Conservation (phyloP, 2,797 vertebrate genomes). For the Syndactyla subalaris region DNA sequence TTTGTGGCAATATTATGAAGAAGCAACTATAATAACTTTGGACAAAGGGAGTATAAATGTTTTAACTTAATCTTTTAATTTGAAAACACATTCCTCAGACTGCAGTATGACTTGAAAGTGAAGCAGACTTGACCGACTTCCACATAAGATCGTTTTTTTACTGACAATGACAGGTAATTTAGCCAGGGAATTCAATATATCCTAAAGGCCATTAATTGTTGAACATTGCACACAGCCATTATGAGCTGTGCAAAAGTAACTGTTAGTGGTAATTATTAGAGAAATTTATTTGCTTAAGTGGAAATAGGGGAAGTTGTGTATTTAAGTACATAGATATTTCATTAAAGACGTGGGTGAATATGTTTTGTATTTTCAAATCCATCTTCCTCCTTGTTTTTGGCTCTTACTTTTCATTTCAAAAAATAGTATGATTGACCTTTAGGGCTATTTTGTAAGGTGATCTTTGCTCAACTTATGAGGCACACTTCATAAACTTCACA, state of each 20-base stretch:
- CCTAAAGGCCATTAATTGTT: conserved; percentile 26
- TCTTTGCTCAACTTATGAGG: conserved; percentile 69
- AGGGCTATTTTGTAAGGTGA: conserved; percentile 33
- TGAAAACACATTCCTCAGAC: conserved; percentile 1
- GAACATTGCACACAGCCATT: background rate
- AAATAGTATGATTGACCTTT: background rate
- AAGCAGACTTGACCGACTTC: background rate
- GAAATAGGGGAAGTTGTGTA: background rate
- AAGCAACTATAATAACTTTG: background rate
- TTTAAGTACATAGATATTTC: background rate
- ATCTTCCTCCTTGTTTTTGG: background rate
- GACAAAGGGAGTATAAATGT: background rate
- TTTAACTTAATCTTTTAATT: conserved; percentile 8
- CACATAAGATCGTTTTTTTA: background rate
- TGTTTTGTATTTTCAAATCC: background rate
- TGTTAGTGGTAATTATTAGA: background rate
- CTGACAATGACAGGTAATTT: conserved; percentile 26
- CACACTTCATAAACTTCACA: conserved; percentile 69
- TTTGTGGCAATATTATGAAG: background rate
- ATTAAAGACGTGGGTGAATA: background rate
- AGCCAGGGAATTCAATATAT: conserved; percentile 19
- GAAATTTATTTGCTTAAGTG: background rate
- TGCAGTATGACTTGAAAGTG: background rate
- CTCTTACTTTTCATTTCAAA: background rate
- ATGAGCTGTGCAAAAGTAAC: background rate